Percentiles rank a stretch among this genome's conserved stretches.
Evolutionary conservation across 1,140 invertebrate species (phyloP).

Genomic region (Centruroides vittatus): DNA sequence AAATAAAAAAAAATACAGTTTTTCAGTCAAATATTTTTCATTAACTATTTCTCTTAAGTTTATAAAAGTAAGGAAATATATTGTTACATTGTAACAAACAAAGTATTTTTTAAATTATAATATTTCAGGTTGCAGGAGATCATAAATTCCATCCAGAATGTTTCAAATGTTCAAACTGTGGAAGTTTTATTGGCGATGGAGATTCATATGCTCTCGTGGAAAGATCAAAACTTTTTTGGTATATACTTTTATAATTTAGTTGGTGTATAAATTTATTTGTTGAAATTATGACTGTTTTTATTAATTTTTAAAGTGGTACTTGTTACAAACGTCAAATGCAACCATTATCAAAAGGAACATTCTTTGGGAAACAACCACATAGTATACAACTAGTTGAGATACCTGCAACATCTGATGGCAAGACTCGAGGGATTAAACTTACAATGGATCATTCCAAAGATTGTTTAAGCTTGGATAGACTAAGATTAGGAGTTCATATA

Average conservation of each 20-base stretch:
- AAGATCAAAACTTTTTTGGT: slow-evolving; percentile 75
- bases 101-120: too few relatives aligned
- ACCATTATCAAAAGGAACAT: slow-evolving; percentile 39
- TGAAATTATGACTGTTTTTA: too few relatives aligned
- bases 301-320: slow-evolving; percentile 24
- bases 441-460: slow-evolving; percentile 34
- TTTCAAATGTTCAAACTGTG: slow-evolving; percentile 69
- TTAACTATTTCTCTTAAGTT: too few relatives aligned
- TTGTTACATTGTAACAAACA: too few relatives aligned
- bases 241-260: slow-evolving; percentile 20
- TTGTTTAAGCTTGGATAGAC: slow-evolving; percentile 7
- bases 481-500: slow-evolving; percentile 21
- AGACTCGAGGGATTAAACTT: slow-evolving; percentile 39
- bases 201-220: slow-evolving; percentile 81
- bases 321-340: slow-evolving; percentile 50
- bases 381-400: slow-evolving; percentile 66
- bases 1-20: too few relatives aligned
- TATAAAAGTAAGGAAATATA: too few relatives aligned
- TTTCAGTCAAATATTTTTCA: too few relatives aligned
- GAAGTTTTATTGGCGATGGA: slow-evolving; percentile 74
- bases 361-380: slow-evolving; percentile 41
- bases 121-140: slow-evolving; percentile 54
- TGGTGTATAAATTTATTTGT: too few relatives aligned
- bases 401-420: slow-evolving; percentile 36
- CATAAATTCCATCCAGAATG: slow-evolving; percentile 93